Evolutionary conservation across 1,140 invertebrate genomes (phyloP).

Genomic region (Nasonia longicornis): DNA sequence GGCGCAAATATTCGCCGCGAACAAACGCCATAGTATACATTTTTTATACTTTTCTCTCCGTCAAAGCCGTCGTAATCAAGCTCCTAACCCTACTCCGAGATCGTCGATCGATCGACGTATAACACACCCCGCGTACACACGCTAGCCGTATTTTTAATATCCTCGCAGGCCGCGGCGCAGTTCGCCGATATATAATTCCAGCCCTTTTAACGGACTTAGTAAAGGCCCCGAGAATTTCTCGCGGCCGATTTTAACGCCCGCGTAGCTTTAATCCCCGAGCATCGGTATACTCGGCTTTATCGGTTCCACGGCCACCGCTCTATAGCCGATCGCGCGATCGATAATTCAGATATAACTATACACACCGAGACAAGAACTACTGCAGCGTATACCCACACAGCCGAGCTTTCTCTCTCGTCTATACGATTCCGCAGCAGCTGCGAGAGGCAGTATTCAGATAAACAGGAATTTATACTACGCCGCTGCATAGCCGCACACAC

Average conservation of each 20-base stretch:
- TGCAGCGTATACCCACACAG: background rate
- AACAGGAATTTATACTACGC: constrained; percentile 37
- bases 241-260: constrained; percentile 31
- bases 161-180: too few relatives aligned
- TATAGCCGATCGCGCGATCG: constrained; percentile 21
- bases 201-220: constrained; percentile 31
- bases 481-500: background rate
- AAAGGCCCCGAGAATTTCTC: constrained; percentile 38
- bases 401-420: constrained; percentile 1
- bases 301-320: background rate
- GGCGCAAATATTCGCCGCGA: too few relatives aligned
- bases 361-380: background rate
- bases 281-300: constrained; percentile 19
- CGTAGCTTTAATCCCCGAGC: constrained; percentile 19
- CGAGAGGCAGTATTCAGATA: constrained; percentile 2
- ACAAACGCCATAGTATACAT: too few relatives aligned
- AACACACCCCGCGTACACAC: background rate
- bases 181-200: constrained; percentile 9
- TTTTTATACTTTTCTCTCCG: too few relatives aligned
- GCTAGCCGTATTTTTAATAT: constrained; percentile 22
- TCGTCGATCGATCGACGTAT: background rate
- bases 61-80: background rate
- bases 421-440: constrained; percentile 17
- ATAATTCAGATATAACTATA: constrained; percentile 36
- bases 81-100: too few relatives aligned